Conservation (phyloP, 2,113 vertebrate genomes). For the Microcebus tavaratra region DNA sequence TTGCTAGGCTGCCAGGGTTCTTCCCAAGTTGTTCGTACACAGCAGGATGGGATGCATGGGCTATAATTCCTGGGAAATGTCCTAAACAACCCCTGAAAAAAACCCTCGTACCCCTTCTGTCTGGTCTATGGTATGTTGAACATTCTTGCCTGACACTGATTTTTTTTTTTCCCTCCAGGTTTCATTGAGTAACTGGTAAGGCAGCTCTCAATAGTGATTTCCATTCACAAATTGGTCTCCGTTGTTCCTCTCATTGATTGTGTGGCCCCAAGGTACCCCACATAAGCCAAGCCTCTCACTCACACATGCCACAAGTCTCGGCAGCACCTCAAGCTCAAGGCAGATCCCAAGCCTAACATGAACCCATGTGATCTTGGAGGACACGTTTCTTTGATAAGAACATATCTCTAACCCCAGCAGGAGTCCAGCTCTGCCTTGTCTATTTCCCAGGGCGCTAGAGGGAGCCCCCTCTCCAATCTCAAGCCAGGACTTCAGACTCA, state of each 20-base stretch:
- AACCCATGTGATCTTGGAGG: background rate
- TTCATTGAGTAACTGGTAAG: background rate
- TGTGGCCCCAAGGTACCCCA: background rate
- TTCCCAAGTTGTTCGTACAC: background rate
- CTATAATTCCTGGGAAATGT: background rate
- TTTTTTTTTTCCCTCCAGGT: background rate
- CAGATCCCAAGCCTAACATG: background rate
- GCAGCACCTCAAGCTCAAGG: background rate
- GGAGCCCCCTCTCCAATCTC: background rate
- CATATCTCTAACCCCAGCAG: rapidly evolving
- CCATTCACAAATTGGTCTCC: background rate
- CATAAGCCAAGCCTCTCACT: background rate
- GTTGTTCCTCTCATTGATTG: background rate
- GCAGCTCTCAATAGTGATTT: background rate
- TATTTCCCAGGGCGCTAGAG: background rate
- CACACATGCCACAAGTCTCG: background rate
- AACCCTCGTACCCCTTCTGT: background rate
- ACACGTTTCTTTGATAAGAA: background rate
- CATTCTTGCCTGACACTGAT: background rate
- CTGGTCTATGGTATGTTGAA: background rate
- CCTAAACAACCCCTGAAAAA: background rate
- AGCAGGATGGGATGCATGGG: background rate
- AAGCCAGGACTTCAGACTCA: background rate
- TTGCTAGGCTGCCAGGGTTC: background rate
- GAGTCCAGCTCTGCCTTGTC: background rate